Evolutionary conservation across 2,888 invertebrate species (phyloP), one percentile per base, ranked within the genome.

Genomic region (Drosophila monieri): DNA sequence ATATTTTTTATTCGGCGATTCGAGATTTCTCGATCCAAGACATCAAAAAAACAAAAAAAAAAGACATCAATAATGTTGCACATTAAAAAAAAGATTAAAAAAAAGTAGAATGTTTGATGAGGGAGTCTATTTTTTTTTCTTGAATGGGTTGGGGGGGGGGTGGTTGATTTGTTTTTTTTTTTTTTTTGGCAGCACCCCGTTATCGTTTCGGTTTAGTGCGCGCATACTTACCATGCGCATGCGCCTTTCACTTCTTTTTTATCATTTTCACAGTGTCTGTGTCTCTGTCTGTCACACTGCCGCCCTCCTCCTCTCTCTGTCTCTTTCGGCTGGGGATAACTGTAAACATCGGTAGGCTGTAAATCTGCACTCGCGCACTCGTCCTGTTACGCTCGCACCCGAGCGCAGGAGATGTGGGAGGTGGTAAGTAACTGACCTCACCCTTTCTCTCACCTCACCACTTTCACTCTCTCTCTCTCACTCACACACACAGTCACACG

Each of bases 191-290:
- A 60, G 55, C 86, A 81, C 80, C 80, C 81, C 81, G 85, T 86
- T 86, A 86, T 81, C 87, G 81, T 61, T 84, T 72, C 78, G 59
- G 27, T 52, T 60, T 41, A 69, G 83, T 76, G 79, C 79, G 89
- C 88, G 89, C 78, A 89, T 89, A 89, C 89, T 89, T 90, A 89
- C 89, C 89, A 89, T 84, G 87, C 88, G 86, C 80, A 53, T 74
- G 77, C 74, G 76, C 67, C 77, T 69, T 54, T 66, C 47, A 65
- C 54, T 66, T 66, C 66, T 47, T 47, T 65, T 69, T 69, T 66
- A 52, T 54, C 62, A 66, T 30, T 70, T 62, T 54, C 49, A 66
- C 48, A 48, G 70, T 70, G 46, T 71, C 69, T 69, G 44, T 68
- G 59, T 69, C 68, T 39, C 23, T 66, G 64, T 64, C 67, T 58